phyloP scores from a whole-genome alignment of 2,888 invertebrate species.

The Choristoneura rosaceana region DNA sequence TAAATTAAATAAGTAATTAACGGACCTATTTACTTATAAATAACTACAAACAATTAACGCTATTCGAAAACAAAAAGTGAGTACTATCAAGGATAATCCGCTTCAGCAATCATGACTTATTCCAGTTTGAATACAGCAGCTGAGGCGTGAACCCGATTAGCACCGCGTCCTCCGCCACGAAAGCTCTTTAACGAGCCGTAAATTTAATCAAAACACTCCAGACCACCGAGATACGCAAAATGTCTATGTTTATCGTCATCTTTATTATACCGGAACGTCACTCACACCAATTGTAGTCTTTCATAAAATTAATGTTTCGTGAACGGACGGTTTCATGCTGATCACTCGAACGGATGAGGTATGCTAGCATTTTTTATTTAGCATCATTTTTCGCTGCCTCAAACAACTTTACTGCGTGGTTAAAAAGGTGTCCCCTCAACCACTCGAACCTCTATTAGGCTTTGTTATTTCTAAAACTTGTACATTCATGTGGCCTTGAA shows the following conservation, averaged over 20 bases:
- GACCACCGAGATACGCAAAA: conserved; percentile 41
- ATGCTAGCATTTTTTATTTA: not conserved
- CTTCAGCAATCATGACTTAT: conserved; percentile 43
- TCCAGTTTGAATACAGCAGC: conserved; percentile 51
- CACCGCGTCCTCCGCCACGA: conserved; percentile 43
- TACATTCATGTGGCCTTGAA: conserved; percentile 23
- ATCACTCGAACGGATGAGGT: not conserved
- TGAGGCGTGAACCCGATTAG: conserved; percentile 53
- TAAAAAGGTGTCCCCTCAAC: not conserved
- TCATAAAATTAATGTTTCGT: conserved; percentile 20
- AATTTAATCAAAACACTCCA: conserved; percentile 51
- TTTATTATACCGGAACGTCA: conserved; percentile 23
- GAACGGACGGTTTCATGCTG: not conserved
- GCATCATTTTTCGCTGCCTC: not conserved
- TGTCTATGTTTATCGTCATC: conserved; percentile 40
- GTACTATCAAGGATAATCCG: conserved; percentile 31
- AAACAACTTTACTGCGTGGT: not conserved
- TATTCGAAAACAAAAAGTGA: not conserved
- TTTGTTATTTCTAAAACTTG: not conserved
- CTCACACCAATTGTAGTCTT: conserved; percentile 22
- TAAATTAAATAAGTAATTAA: too few species aligned
- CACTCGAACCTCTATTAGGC: not conserved
- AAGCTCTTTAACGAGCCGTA: conserved; percentile 47
- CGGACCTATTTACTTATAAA: too few species aligned
- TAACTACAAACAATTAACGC: not conserved